phyloP scores from a whole-genome alignment of 2,888 invertebrate species.

The Eumacrocentrus americanus region DNA sequence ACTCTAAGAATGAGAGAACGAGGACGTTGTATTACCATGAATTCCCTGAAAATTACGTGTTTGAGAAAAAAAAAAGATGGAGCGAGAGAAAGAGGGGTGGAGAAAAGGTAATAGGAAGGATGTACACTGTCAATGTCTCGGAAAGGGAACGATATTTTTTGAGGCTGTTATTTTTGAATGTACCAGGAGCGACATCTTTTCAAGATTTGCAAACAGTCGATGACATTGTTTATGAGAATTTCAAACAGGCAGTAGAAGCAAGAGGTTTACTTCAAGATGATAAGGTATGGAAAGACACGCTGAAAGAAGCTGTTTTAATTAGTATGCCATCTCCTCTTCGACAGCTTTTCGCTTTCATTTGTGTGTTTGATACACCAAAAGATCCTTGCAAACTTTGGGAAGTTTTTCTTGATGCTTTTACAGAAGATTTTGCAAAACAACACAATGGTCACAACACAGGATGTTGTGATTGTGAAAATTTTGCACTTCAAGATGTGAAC shows the following conservation, averaged over 20 bases:
- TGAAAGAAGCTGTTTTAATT: conserved; percentile 37
- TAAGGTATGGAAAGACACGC: conserved; percentile 40
- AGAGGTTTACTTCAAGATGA: conserved; percentile 52
- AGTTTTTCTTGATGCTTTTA: no score
- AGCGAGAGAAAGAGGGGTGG: no score
- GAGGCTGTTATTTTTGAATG: conserved; percentile 45
- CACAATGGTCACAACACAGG: no score
- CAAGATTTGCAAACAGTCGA: conserved; percentile 51
- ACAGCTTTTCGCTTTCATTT: conserved; percentile 46
- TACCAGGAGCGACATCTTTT: conserved; percentile 52
- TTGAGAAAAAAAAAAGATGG: no score
- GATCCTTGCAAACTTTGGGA: no score
- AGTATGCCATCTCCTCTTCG: no score
- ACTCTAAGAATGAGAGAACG: conserved; percentile 32
- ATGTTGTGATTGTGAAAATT: no score
- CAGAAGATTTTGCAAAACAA: no score
- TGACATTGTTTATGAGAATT: conserved; percentile 49
- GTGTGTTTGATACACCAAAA: no score
- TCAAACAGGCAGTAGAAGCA: no score
- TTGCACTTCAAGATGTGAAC: no score
- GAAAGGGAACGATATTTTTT: conserved; percentile 49
- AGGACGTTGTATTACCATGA: conserved; percentile 35
- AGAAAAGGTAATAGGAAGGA: conserved; percentile 43
- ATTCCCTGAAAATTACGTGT: conserved; percentile 37
- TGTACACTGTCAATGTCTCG: conserved; percentile 48